Evolutionary conservation across 2,113 vertebrate species (phyloP).

Genomic region (Crotalus tigris): DNA sequence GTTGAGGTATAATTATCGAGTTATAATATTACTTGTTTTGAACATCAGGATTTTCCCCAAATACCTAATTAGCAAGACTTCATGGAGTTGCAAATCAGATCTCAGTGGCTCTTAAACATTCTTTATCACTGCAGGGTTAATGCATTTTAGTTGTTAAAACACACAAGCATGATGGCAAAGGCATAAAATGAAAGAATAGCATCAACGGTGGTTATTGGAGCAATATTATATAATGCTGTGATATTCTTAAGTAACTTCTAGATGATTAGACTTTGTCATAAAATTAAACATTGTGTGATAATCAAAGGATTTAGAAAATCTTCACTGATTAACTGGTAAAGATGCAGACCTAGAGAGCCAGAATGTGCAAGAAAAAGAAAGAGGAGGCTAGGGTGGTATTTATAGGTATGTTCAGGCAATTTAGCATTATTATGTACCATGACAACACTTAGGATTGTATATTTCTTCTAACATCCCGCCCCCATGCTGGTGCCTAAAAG

Average conservation of each 20-base stretch:
- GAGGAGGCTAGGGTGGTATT: not conserved
- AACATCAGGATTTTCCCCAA: not conserved
- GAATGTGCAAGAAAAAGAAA: not conserved
- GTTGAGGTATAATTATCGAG: constrained; percentile 13
- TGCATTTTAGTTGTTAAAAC: not conserved
- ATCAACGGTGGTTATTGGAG: not conserved
- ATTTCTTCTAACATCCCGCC: not conserved
- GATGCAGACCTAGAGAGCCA: not conserved
- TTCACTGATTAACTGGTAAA: not conserved
- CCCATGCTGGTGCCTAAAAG: not conserved
- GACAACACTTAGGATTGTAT: not conserved
- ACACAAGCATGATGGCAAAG: not conserved
- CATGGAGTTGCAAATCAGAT: not conserved
- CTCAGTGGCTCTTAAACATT: not conserved
- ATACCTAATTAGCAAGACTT: constrained; percentile 11
- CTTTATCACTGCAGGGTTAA: not conserved
- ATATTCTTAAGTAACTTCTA: not conserved
- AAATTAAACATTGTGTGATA: not conserved
- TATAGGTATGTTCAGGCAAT: not conserved
- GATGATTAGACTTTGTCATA: not conserved
- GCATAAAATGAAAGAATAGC: not conserved
- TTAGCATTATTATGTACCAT: not conserved
- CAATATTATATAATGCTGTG: not conserved
- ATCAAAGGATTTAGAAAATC: not conserved
- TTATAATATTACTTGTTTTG: not conserved